These are phyloP conservation scores for Nebria salina DNA, from an alignment of 2,888 invertebrate genomes.

Conservation along the genomic window DNA sequence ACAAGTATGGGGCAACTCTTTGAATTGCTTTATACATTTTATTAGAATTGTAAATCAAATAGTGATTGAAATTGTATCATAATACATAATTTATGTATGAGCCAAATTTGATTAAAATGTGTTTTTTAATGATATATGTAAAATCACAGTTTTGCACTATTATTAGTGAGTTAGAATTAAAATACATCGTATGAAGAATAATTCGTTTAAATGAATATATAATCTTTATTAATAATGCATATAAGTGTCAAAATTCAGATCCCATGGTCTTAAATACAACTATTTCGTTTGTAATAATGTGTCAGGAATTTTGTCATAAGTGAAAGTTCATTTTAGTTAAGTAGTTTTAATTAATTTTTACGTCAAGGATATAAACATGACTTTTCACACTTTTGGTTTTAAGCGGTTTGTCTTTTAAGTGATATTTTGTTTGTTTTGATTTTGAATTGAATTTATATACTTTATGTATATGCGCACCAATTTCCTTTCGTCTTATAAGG, in stretches of 20 bases:
- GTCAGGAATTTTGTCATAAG: slow-evolving; percentile 40
- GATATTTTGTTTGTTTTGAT: not conserved
- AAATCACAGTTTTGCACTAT: not conserved
- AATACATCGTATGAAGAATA: not conserved
- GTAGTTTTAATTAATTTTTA: slow-evolving; percentile 32
- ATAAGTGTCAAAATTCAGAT: not conserved
- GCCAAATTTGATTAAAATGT: too few species aligned
- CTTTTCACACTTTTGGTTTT: slow-evolving; percentile 19
- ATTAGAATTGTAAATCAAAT: too few species aligned
- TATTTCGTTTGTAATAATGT: slow-evolving; percentile 19
- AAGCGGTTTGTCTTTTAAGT: not conserved
- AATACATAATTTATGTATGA: too few species aligned
- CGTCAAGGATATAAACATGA: slow-evolving; percentile 35
- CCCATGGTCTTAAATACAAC: not conserved
- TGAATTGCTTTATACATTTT: too few species aligned
- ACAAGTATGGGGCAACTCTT: too few species aligned
- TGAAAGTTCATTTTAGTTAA: slow-evolving; percentile 34
- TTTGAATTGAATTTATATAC: not conserved
- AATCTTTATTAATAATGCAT: not conserved
- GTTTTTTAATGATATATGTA: too few species aligned
- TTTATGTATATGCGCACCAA: not conserved
- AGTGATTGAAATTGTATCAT: too few species aligned
- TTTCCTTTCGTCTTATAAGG: too few species aligned
- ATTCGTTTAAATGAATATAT: not conserved
- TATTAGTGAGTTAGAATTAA: not conserved